phyloP scores from a whole-genome alignment of 2,797 vertebrate species.

The Sarcophilus harrisii region DNA sequence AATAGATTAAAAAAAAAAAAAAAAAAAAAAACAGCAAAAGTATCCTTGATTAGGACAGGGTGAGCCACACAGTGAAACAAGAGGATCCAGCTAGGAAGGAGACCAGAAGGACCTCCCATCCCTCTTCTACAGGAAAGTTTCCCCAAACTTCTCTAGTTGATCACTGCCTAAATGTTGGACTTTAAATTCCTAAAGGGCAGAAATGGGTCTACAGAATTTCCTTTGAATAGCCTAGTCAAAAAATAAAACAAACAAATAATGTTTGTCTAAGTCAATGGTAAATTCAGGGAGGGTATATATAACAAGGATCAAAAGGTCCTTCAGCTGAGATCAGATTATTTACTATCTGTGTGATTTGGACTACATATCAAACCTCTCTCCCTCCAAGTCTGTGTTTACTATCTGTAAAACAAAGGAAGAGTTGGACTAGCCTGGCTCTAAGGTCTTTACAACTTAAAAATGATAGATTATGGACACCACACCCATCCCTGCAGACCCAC shows the following conservation, averaged over 20 bases:
- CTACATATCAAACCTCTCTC: not conserved
- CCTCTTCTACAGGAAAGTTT: conserved; percentile 5
- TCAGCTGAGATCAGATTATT: not conserved
- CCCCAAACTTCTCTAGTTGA: conserved; percentile 15
- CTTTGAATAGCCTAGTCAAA: not conserved
- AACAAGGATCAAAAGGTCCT: conserved; percentile 37
- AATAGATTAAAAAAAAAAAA: too few relatives aligned
- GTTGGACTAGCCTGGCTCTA: not conserved
- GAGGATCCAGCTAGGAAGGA: not conserved
- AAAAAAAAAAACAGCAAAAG: not conserved
- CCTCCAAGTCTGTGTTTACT: not conserved
- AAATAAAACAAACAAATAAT: not conserved
- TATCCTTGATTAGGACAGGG: not conserved
- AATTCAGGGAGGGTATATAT: conserved; percentile 25
- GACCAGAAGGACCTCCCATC: not conserved
- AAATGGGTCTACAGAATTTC: conserved; percentile 6
- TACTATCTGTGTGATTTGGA: not conserved
- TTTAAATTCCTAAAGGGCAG: conserved; percentile 32
- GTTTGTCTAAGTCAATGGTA: conserved; percentile 34
- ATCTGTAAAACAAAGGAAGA: not conserved
- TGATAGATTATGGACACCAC: too few relatives aligned
- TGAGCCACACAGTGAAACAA: not conserved
- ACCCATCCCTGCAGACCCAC: not conserved
- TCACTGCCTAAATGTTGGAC: conserved; percentile 31
- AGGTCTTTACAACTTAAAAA: not conserved